phyloP scores from a whole-genome alignment of 2,888 invertebrate genomes.

The Tenodera sinensis region DNA sequence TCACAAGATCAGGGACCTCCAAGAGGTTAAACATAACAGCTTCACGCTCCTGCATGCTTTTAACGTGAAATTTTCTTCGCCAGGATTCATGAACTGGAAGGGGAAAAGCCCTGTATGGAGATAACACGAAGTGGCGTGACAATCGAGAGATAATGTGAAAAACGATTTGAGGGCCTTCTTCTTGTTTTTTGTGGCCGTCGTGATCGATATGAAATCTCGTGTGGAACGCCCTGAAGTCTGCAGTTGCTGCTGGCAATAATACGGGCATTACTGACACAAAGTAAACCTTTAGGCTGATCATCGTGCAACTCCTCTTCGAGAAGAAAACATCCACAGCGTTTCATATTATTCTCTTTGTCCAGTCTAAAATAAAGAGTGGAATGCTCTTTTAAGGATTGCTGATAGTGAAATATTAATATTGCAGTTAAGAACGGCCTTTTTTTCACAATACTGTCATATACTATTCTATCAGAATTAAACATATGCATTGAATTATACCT shows the following conservation, averaged over 20 bases:
- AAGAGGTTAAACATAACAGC: background rate
- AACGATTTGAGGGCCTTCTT: background rate
- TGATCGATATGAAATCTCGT: background rate
- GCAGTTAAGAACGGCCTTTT: no score
- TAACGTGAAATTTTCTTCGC: background rate
- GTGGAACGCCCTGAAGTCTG: background rate
- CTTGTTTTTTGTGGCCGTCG: background rate
- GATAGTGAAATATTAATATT: no score
- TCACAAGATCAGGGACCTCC: background rate
- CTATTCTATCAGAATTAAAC: no score
- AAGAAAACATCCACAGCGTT: no score
- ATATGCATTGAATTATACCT: no score
- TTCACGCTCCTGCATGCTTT: no score
- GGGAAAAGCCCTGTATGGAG: background rate
- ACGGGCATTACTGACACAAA: background rate
- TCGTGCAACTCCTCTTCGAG: no score
- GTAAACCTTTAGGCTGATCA: background rate
- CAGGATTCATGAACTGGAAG: background rate
- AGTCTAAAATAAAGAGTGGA: no score
- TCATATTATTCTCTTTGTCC: no score
- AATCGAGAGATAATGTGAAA: background rate
- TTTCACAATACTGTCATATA: no score
- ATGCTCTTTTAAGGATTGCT: no score
- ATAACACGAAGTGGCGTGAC: background rate
- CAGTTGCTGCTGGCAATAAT: no score